A percentile compares a stretch with the other conserved stretches of the same genome.
Evolutionary conservation across 2,113 vertebrate species (phyloP).

Genomic region (Caranx melampygus): DNA sequence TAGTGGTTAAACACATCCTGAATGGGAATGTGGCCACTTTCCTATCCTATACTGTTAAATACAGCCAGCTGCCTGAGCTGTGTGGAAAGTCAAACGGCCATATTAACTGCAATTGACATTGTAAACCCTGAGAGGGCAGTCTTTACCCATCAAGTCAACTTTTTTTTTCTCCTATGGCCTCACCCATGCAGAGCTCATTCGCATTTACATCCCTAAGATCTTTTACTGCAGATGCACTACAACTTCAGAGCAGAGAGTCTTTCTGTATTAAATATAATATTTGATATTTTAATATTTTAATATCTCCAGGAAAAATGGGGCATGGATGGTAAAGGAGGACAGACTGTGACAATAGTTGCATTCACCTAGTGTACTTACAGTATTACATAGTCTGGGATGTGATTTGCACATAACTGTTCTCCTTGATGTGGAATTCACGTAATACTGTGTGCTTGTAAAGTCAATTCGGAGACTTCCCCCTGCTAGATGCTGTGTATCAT

Average conservation of each 20-base stretch:
- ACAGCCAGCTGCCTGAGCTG: neutral
- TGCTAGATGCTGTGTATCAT: slow-evolving; percentile 27
- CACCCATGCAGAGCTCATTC: slow-evolving; percentile 38
- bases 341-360: neutral
- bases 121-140: slow-evolving; percentile 76
- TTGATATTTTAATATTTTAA: slow-evolving; percentile 41
- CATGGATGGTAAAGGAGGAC: neutral
- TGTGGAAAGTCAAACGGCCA: slow-evolving; percentile 7
- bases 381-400: neutral
- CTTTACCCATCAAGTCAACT: slow-evolving; percentile 59
- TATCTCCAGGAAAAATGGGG: slow-evolving; percentile 26
- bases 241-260: slow-evolving; percentile 33
- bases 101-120: slow-evolving; percentile 53
- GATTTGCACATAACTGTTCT: slow-evolving; percentile 11
- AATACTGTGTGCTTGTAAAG: slow-evolving; percentile 10
- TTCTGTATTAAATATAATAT: slow-evolving; percentile 34
- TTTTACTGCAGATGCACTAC: slow-evolving; percentile 28
- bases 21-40: neutral
- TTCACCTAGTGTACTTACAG: slow-evolving; percentile 16
- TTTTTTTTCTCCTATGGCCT: slow-evolving; percentile 31
- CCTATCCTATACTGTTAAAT: neutral
- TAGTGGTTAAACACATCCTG: neutral
- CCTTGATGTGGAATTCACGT: slow-evolving; percentile 9
- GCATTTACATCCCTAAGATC: slow-evolving; percentile 30
- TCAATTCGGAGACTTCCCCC: slow-evolving; percentile 15